These are phyloP conservation scores for Syngnathus rostellatus DNA, from an alignment of 2,797 vertebrate species.

Conservation along the genomic window DNA sequence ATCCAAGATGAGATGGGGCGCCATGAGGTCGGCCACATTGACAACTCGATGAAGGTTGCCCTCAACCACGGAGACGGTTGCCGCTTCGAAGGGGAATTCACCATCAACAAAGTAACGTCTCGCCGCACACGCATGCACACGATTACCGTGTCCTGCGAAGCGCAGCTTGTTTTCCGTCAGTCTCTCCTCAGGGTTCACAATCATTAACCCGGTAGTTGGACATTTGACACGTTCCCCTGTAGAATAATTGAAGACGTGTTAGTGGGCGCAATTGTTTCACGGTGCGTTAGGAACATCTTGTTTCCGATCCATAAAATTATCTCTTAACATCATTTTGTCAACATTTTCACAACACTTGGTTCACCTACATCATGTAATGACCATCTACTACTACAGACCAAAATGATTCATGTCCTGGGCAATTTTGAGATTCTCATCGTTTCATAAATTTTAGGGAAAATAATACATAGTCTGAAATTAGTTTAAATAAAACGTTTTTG, in stretches of 20 bases:
- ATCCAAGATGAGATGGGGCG: conserved; percentile 99
- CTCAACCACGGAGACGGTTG: conserved; percentile 85
- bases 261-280: conserved; percentile 8
- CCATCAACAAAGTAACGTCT: conserved; percentile 85
- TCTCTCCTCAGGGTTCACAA: conserved; percentile 44
- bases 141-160: not conserved
- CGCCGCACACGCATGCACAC: no score
- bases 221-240: conserved; percentile 20
- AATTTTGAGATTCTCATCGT: not conserved
- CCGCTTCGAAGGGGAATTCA: conserved; percentile 96
- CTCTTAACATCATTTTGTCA: conserved; percentile 17
- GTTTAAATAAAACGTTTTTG: no score
- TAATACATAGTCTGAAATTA: no score
- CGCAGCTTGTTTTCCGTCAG: conserved; percentile 37
- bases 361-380: not conserved
- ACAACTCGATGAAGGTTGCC: conserved; percentile 96
- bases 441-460: not conserved
- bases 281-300: conserved; percentile 17
- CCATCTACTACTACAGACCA: not conserved
- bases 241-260: conserved; percentile 22
- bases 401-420: not conserved
- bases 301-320: conserved; percentile 20
- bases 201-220: conserved; percentile 49
- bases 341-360: not conserved
- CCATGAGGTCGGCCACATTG: conserved; percentile 95